Conservation (phyloP, 2,888 invertebrate genomes). For the Eupithecia tripunctaria region DNA sequence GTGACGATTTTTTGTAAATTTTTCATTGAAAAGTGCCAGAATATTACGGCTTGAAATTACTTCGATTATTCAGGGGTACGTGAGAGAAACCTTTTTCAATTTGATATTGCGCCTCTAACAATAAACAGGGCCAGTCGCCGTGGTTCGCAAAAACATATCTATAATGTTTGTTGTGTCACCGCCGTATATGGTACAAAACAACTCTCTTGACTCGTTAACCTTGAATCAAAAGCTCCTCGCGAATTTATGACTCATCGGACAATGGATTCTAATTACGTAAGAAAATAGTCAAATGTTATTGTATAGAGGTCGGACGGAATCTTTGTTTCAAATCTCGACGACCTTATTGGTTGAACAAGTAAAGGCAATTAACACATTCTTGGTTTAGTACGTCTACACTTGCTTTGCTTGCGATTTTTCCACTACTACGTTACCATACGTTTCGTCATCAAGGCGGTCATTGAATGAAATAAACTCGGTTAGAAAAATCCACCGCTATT, state of each 20-base stretch:
- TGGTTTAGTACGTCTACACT: background rate
- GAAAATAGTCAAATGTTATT: background rate
- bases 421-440: background rate
- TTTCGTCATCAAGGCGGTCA: background rate
- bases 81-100: too few relatives aligned
- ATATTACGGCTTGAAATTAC: too few relatives aligned
- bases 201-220: conserved; percentile 32
- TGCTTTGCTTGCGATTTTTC: background rate
- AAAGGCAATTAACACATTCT: background rate
- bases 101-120: too few relatives aligned
- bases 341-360: background rate
- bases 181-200: conserved; percentile 1
- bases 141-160: background rate
- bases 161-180: background rate
- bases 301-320: background rate
- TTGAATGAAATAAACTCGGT: background rate
- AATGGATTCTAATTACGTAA: background rate
- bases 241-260: conserved; percentile 22
- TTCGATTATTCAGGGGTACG: too few relatives aligned
- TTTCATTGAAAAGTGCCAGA: too few relatives aligned
- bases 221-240: conserved; percentile 37
- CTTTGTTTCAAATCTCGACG: background rate
- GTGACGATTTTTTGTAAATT: too few relatives aligned
- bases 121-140: background rate
- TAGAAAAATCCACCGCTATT: background rate